These are phyloP conservation scores for Globodera ellingtonae DNA, from an alignment of 1,140 invertebrate species.

Conservation along the genomic window DNA sequence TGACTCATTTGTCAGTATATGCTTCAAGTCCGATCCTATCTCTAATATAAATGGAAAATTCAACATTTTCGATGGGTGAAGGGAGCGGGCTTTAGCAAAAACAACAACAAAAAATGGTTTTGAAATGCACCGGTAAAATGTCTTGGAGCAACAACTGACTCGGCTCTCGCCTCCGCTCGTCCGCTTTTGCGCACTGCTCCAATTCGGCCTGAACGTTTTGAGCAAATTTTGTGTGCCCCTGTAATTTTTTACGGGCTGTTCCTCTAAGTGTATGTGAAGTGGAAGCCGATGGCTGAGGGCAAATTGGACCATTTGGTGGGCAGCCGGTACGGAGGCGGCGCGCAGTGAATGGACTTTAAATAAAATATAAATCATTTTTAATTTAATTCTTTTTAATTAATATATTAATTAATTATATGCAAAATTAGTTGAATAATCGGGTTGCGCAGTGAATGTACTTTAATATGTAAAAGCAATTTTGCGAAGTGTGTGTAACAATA, in stretches of 20 bases:
- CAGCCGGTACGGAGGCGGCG: conserved; percentile 48
- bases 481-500: no score
- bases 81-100: not conserved
- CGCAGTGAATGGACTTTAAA: conserved; percentile 59
- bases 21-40: no score
- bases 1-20: no score
- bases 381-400: no score
- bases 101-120: not conserved
- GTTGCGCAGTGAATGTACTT: no score
- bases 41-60: no score
- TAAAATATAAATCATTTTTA: no score
- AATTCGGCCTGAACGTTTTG: conserved; percentile 42
- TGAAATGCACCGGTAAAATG: conserved; percentile 6
- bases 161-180: conserved; percentile 19
- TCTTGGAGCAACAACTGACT: conserved; percentile 35
- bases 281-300: conserved; percentile 41
- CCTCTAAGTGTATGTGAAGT: conserved; percentile 63
- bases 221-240: no score
- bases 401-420: no score
- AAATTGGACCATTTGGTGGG: conserved; percentile 46
- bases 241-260: conserved; percentile 49
- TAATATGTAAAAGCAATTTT: no score
- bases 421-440: no score
- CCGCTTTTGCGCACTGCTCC: conserved; percentile 36
- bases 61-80: no score